These are phyloP conservation scores for Phrynocephalus guinanensis DNA, from an alignment of 2,797 vertebrate species.

Conservation along the genomic window DNA sequence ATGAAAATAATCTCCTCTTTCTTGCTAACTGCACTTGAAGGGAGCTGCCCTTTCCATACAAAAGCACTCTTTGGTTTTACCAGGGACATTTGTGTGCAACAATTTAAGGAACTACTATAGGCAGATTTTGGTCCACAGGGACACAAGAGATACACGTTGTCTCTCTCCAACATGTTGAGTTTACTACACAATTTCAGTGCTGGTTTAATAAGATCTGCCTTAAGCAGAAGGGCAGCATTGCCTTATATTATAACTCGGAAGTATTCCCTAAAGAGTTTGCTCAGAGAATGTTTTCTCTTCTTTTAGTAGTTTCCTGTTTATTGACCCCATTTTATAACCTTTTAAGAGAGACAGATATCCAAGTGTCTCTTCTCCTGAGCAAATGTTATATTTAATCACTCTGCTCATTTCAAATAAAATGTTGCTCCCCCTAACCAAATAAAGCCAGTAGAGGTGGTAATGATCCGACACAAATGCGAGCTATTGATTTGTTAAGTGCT, in stretches of 20 bases:
- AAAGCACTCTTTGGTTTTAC: constrained; percentile 16
- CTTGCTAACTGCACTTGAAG: neutral
- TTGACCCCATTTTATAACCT: constrained; percentile 8
- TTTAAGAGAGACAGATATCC: constrained; percentile 22
- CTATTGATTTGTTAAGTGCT: constrained; percentile 16
- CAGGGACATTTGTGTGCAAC: neutral
- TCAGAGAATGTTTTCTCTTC: constrained; percentile 23
- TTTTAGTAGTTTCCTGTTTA: neutral
- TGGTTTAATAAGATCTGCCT: constrained; percentile 30
- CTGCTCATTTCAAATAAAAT: constrained; percentile 46
- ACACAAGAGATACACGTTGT: neutral
- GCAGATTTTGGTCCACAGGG: neutral
- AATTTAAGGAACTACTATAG: neutral
- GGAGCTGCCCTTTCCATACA: constrained; percentile 1
- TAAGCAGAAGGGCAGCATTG: constrained; percentile 26
- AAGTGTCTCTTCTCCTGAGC: constrained; percentile 1
- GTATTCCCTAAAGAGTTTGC: neutral
- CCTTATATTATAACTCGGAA: constrained; percentile 4
- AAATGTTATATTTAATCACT: constrained; percentile 38
- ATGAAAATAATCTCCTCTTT: neutral
- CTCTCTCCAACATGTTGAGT: constrained; percentile 9
- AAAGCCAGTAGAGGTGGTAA: constrained; percentile 17
- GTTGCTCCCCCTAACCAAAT: neutral
- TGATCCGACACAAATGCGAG: constrained; percentile 10
- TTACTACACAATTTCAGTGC: constrained; percentile 21